phyloP scores from a whole-genome alignment of 2,888 invertebrate species.

The Trissonchulus latispiculum region DNA sequence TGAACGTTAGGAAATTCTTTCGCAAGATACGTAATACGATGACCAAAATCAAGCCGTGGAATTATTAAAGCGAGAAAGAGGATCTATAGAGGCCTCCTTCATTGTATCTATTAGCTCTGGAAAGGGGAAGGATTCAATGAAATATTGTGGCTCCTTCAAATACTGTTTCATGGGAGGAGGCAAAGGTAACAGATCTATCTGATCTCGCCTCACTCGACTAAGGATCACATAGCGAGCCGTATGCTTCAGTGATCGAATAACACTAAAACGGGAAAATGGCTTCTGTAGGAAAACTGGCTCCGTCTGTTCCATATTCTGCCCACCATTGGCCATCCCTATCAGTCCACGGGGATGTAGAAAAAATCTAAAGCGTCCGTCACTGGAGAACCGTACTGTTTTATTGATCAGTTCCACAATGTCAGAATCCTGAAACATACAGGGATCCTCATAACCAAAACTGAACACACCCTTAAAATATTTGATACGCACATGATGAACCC shows the following conservation, averaged over 20 bases:
- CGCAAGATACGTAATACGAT: too few species aligned
- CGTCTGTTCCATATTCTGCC: constrained; percentile 45
- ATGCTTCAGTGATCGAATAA: constrained; percentile 60
- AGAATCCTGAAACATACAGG: constrained; percentile 50
- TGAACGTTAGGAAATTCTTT: too few species aligned
- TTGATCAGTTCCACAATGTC: constrained; percentile 61
- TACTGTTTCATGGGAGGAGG: constrained; percentile 50
- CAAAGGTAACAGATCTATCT: constrained; percentile 61
- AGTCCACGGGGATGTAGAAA: constrained; percentile 15
- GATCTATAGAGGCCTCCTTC: too few species aligned
- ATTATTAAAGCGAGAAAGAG: too few species aligned
- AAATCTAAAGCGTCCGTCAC: constrained; percentile 13
- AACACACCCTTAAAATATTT: constrained; percentile 46
- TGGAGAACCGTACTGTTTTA: constrained; percentile 61
- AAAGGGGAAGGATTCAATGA: constrained; percentile 19
- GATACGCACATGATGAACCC: constrained; percentile 63
- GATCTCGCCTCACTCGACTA: constrained; percentile 57
- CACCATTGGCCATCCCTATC: background rate
- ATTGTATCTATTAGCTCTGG: too few species aligned
- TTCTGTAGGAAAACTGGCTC: constrained; percentile 63
- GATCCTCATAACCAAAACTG: constrained; percentile 46
- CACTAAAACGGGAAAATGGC: constrained; percentile 63
- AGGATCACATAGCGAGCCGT: constrained; percentile 64
- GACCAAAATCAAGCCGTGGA: too few species aligned
- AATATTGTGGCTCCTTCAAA: constrained; percentile 47